Base-by-base conservation (phyloP, 2,888 invertebrate genomes). In the Pollenia amentaria region DNA sequence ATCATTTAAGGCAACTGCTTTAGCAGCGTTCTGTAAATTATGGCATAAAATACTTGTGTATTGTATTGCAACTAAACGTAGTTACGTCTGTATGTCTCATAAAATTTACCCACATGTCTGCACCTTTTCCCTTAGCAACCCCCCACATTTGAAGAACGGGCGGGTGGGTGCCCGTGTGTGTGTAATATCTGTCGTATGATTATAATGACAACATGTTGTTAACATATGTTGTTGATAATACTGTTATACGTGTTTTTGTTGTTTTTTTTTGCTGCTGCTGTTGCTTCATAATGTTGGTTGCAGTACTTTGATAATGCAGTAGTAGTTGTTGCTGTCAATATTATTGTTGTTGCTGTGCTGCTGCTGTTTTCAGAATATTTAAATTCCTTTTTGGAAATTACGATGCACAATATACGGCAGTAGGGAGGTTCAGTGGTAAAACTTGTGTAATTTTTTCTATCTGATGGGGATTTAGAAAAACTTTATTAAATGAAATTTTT, bases 151-250 rank as follows among this genome's bases (percentile, higher is more conserved):
- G n/a, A 44, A 57, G 12, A 48, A 11, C 40, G 46, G 29, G 29
- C 40, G 46, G 29, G 29, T 29, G 29, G 38, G 7, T 67, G 40
- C 7, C 40, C 8, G 18, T 55, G 55, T 70, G 42, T 53, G 62
- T 40, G 18, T 14, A 16, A 72, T 44, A 42, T 29, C 48, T 65
- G 4, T 57, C 18, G 38, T 57, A 51, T 21, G 16, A 79, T 79
- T 60, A 21, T 65, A 84, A 77, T 79, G 65, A 72, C 84, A 87
- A 77, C 76, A 80, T 80, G 87, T 84, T 72, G 80, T 83, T 87
- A 67, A 83, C 72, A 87, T 29, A 29, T 70, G 38, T 44, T 87
- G 38, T 11, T 73, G 42, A 84, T 79, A 79, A 76, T 55, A 40
- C 51, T 60, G 72, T 73, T 44, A 65, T 57, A 84, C 65, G 60